Percentiles rank a stretch among this genome's conserved stretches.
Evolutionary conservation across 2,797 vertebrate species (phyloP).

Genomic region (Denticeps clupeoides): DNA sequence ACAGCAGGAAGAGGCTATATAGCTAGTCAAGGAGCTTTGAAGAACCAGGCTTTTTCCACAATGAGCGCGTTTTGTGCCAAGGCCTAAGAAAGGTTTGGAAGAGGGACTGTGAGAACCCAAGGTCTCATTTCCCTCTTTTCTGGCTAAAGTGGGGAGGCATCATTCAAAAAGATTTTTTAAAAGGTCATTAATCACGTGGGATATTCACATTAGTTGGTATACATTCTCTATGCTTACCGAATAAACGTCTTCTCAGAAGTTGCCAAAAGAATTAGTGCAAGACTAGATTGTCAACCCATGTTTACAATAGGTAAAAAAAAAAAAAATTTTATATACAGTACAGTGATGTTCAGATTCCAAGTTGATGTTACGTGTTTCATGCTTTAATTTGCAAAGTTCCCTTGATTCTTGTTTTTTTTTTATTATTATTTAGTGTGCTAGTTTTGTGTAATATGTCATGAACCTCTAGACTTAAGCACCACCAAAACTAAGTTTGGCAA

Average conservation of each 20-base stretch:
- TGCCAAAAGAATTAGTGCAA: conserved; percentile 10
- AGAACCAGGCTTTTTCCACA: too few species aligned
- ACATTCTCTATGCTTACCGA: background rate
- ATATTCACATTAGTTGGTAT: background rate
- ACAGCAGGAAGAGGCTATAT: too few species aligned
- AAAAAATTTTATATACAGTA: conserved; percentile 14
- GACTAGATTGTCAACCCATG: background rate
- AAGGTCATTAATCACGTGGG: background rate
- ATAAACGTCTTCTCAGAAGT: background rate
- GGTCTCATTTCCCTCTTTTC: background rate
- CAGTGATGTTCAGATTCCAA: conserved; percentile 8
- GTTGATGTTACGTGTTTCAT: conserved; percentile 3
- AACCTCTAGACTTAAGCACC: conserved; percentile 1
- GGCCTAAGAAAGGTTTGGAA: conserved; percentile 37
- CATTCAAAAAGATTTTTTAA: background rate
- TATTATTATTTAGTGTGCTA: too few species aligned
- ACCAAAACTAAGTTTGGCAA: conserved; percentile 34
- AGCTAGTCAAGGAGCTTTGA: too few species aligned
- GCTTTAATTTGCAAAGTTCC: too few species aligned
- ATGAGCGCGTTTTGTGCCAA: conserved; percentile 51
- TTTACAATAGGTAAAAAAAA: background rate
- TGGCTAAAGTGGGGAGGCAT: background rate
- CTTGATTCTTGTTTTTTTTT: too few species aligned
- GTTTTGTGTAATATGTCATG: too few species aligned
- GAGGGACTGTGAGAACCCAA: conserved; percentile 22